Conservation (phyloP, 2,797 vertebrate genomes). For the Aldrovandia affinis region DNA sequence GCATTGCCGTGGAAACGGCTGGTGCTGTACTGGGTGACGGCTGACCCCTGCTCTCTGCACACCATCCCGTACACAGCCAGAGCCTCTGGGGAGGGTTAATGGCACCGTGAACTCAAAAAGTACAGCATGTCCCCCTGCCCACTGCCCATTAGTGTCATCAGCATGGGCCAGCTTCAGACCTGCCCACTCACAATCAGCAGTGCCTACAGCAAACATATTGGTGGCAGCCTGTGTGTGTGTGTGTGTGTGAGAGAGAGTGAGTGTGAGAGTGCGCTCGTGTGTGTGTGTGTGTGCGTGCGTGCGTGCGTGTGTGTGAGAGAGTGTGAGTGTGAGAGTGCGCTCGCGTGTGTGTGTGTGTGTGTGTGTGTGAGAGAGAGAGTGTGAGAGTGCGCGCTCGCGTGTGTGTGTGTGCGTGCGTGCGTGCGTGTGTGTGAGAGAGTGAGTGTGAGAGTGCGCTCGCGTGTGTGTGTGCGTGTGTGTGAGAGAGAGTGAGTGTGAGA, state of each 20-base stretch:
- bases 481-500: neutral
- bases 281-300: neutral
- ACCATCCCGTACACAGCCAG: neutral
- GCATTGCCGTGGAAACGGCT: neutral
- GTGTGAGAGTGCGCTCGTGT: neutral
- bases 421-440: conserved; percentile 12
- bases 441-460: neutral
- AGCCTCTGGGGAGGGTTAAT: neutral
- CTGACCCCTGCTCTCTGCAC: neutral
- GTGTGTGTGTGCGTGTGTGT: neutral
- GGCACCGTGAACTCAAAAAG: neutral
- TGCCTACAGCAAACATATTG: neutral
- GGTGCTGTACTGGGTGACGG: neutral
- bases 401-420: neutral
- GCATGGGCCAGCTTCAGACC: neutral
- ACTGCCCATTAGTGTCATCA: neutral
- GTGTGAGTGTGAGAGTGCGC: neutral
- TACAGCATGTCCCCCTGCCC: neutral
- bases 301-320: neutral
- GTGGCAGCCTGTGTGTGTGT: neutral
- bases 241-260: conserved; percentile 7
- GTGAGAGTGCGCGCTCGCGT: neutral
- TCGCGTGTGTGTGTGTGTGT: neutral
- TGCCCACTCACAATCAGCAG: neutral
- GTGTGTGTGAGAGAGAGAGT: neutral